A percentile compares a stretch with the other conserved stretches of the same genome.
phyloP scores from a whole-genome alignment of 2,888 invertebrate species.

The Corythucha ciliata region DNA sequence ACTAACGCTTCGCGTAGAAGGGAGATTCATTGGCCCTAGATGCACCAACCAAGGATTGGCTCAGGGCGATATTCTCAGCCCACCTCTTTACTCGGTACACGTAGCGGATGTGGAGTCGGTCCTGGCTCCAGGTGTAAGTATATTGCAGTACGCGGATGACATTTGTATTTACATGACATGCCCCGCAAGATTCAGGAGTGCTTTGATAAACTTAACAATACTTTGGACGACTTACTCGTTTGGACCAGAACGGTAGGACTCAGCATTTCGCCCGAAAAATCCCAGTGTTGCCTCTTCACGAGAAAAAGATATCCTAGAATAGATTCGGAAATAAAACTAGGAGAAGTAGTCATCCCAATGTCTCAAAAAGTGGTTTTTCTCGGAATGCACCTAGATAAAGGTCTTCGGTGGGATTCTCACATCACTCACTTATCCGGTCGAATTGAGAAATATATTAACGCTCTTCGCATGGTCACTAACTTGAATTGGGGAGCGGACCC shows the following conservation, averaged over 20 bases:
- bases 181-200: not conserved
- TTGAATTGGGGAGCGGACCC: constrained; percentile 1
- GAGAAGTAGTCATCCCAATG: not conserved
- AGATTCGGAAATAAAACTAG: not conserved
- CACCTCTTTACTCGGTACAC: not conserved
- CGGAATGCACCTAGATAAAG: constrained; percentile 1
- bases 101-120: not conserved
- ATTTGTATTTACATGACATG: constrained; percentile 2
- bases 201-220: not conserved
- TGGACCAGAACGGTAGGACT: not conserved
- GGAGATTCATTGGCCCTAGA: not conserved
- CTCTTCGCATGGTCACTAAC: not conserved
- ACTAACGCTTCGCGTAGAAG: not conserved
- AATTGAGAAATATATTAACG: not conserved
- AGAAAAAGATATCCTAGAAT: not conserved
- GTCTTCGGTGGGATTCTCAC: not conserved
- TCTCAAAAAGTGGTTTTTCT: not conserved
- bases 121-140: not conserved
- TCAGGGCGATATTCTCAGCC: constrained; percentile 4
- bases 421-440: not conserved
- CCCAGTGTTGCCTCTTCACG: not conserved
- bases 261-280: not conserved
- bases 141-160: constrained; percentile 5
- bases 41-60: not conserved
- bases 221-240: not conserved